These are phyloP conservation scores for Phyllotreta cruciferae DNA, from an alignment of 2,888 invertebrate genomes.

Conservation along the genomic window DNA sequence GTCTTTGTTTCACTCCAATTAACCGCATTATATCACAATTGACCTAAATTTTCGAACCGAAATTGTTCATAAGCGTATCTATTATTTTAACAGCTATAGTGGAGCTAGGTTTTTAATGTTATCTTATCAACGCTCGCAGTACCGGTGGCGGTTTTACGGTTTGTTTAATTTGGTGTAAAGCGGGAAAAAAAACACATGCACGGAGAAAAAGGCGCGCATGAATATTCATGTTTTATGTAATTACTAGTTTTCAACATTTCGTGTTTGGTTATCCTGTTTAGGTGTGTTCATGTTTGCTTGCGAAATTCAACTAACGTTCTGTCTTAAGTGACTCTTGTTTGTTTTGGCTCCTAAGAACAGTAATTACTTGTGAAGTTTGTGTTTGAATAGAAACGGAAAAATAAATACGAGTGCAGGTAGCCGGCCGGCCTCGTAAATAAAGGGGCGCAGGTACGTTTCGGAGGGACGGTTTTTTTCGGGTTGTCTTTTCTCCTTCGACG, in stretches of 20 bases:
- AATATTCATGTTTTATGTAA: slow-evolving; percentile 12
- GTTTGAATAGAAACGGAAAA: slow-evolving; percentile 24
- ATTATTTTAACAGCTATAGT: too few relatives aligned
- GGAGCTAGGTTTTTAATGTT: too few relatives aligned
- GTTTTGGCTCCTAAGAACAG: slow-evolving; percentile 27
- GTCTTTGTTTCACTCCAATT: too few relatives aligned
- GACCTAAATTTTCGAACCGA: too few relatives aligned
- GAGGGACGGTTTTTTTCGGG: not conserved
- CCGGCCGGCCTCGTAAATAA: slow-evolving; percentile 7
- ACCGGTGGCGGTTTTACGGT: slow-evolving; percentile 6
- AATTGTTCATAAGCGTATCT: too few relatives aligned
- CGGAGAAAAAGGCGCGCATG: not conserved
- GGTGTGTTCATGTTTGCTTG: slow-evolving; percentile 18
- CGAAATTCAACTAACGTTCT: slow-evolving; percentile 19
- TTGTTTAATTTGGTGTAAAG: slow-evolving; percentile 5
- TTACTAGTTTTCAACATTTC: slow-evolving; percentile 11
- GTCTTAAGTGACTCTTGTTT: slow-evolving; percentile 27
- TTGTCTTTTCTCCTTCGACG: too few relatives aligned
- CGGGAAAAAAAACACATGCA: too few relatives aligned
- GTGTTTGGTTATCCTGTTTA: slow-evolving; percentile 16
- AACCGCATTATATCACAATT: too few relatives aligned
- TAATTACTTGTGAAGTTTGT: slow-evolving; percentile 29
- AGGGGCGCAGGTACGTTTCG: slow-evolving; percentile 8
- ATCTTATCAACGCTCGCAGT: slow-evolving; percentile 1
- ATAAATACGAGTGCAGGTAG: slow-evolving; percentile 13